phyloP scores from a whole-genome alignment of 2,797 vertebrate species.

The Cuculus canorus region DNA sequence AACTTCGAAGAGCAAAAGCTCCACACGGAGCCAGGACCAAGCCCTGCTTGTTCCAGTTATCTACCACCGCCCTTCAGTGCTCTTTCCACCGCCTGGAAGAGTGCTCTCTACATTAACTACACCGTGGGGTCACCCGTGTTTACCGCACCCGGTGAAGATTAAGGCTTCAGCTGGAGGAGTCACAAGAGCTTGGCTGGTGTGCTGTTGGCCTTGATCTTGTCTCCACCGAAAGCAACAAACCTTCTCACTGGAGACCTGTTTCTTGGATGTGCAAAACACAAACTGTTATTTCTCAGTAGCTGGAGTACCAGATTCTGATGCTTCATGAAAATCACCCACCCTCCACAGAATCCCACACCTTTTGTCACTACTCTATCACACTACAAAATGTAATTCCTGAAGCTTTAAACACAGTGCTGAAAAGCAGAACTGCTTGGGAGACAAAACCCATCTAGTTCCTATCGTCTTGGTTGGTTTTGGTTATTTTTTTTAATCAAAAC shows the following conservation, averaged over 20 bases:
- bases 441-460: fast-evolving
- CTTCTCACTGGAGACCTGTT: not conserved
- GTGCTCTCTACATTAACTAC: not conserved
- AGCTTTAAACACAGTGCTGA: not conserved
- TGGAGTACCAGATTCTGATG: not conserved
- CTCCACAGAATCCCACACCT: not conserved
- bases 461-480: not conserved
- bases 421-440: not conserved
- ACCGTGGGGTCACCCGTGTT: fast-evolving
- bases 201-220: not conserved
- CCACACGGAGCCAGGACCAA: not conserved
- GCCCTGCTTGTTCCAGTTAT: not conserved
- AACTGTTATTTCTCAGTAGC: not conserved
- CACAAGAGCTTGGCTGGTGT: not conserved
- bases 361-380: not conserved
- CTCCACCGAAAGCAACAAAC: not conserved
- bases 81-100: not conserved
- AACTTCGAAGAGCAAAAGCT: not conserved
- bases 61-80: not conserved
- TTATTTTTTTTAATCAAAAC: too few relatives aligned
- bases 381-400: not conserved
- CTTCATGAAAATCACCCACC: not conserved
- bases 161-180: not conserved
- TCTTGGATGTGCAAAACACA: not conserved
- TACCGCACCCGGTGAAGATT: not conserved